A percentile compares a stretch with the other conserved stretches of the same genome.
phyloP scores from a whole-genome alignment of 1,140 invertebrate genomes.

The Delia radicum region DNA sequence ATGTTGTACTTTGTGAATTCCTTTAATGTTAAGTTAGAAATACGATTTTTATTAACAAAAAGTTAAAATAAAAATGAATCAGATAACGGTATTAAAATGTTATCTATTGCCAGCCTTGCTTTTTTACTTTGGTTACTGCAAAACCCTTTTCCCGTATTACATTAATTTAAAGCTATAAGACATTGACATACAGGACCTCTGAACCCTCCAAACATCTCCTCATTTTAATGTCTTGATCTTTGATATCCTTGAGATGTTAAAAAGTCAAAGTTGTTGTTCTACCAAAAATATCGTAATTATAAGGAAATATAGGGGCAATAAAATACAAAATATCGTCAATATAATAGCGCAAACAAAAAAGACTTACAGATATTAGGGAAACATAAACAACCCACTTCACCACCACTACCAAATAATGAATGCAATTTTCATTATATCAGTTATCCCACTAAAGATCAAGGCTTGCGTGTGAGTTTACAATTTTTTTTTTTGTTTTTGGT shows the following conservation, averaged over 20 bases:
- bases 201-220: not conserved
- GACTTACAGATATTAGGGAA: not conserved
- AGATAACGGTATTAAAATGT: too few relatives aligned
- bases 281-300: not conserved
- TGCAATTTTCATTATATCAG: not conserved
- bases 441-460: not conserved
- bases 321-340: not conserved
- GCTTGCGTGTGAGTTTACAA: not conserved
- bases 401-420: not conserved
- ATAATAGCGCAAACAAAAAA: not conserved
- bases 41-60: too few relatives aligned
- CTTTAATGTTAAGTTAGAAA: too few relatives aligned
- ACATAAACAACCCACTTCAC: not conserved
- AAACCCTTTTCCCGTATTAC: not conserved
- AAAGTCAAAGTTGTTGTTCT: not conserved
- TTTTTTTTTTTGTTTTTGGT: too few relatives aligned
- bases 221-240: not conserved
- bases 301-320: not conserved
- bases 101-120: too few relatives aligned
- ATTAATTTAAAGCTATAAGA: not conserved
- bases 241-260: not conserved
- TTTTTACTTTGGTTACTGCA: too few relatives aligned
- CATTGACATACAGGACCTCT: not conserved
- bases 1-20: too few relatives aligned
- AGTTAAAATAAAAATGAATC: too few relatives aligned